These are phyloP conservation scores for Sepiola atlantica DNA, from an alignment of 2,888 invertebrate species.

Conservation along the genomic window DNA sequence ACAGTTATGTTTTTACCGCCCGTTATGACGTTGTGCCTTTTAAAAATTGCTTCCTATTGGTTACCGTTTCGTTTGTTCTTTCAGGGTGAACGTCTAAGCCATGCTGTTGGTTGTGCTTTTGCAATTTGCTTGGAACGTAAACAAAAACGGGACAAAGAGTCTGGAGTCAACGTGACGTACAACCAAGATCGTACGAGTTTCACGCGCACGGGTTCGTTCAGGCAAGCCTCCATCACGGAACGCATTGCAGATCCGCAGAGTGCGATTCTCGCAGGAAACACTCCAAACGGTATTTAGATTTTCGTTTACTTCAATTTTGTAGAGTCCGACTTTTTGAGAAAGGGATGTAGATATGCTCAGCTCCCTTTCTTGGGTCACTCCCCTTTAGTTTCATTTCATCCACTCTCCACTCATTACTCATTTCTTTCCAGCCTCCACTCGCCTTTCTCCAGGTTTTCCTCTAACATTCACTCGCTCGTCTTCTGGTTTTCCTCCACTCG, in stretches of 20 bases:
- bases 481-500: too few relatives aligned
- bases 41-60: background rate
- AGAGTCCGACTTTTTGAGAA: background rate
- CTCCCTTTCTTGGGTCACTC: background rate
- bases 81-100: slow-evolving; percentile 95
- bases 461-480: too few relatives aligned
- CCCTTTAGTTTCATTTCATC: background rate
- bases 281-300: slow-evolving; percentile 43
- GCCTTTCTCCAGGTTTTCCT: too few relatives aligned
- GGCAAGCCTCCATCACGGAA: slow-evolving; percentile 86
- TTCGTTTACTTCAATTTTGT: background rate
- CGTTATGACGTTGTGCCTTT: background rate
- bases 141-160: slow-evolving; percentile 95
- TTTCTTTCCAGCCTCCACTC: too few relatives aligned
- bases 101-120: slow-evolving; percentile 99
- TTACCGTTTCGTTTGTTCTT: slow-evolving; percentile 47
- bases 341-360: background rate
- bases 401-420: too few relatives aligned
- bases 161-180: slow-evolving; percentile 72
- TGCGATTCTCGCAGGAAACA: slow-evolving; percentile 76
- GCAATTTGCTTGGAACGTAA: slow-evolving; percentile 98
- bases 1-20: background rate
- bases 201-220: slow-evolving; percentile 92
- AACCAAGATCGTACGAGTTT: slow-evolving; percentile 82
- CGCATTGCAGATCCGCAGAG: slow-evolving; percentile 81